Percentiles rank a stretch among this genome's conserved stretches.
These are phyloP conservation scores for Pipistrellus pipistrellus DNA, from an alignment of 2,797 vertebrate species.

Conservation along the genomic window DNA sequence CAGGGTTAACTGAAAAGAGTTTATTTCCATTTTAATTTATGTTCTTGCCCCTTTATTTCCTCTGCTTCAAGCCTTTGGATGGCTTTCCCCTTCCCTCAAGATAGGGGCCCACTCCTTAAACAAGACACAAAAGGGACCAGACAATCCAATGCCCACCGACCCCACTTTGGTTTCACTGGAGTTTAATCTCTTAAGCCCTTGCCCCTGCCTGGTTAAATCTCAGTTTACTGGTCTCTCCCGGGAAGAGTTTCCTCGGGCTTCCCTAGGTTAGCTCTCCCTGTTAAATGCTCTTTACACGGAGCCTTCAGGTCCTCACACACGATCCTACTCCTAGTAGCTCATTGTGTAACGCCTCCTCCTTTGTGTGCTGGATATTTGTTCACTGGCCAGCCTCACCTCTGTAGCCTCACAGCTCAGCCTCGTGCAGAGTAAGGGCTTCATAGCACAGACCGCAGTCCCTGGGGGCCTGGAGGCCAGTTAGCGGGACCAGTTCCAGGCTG, in stretches of 20 bases:
- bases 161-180: background rate
- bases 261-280: background rate
- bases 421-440: background rate
- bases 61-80: background rate
- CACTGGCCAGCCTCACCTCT: background rate
- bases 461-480: background rate
- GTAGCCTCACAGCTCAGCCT: background rate
- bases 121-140: background rate
- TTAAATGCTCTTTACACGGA: background rate
- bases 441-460: background rate
- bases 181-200: background rate
- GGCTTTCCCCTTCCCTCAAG: background rate
- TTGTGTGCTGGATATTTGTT: background rate
- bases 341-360: background rate
- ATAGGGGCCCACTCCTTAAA: background rate
- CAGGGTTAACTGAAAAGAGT: background rate
- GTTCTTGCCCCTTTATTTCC: background rate
- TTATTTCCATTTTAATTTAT: background rate
- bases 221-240: background rate
- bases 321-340: background rate
- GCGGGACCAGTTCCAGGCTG: background rate
- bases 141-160: too few relatives aligned
- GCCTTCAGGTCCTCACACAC: background rate
- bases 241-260: background rate
- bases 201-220: background rate